Base-by-base conservation (phyloP, 1,140 invertebrate genomes). In the Drosophila obscura region DNA sequence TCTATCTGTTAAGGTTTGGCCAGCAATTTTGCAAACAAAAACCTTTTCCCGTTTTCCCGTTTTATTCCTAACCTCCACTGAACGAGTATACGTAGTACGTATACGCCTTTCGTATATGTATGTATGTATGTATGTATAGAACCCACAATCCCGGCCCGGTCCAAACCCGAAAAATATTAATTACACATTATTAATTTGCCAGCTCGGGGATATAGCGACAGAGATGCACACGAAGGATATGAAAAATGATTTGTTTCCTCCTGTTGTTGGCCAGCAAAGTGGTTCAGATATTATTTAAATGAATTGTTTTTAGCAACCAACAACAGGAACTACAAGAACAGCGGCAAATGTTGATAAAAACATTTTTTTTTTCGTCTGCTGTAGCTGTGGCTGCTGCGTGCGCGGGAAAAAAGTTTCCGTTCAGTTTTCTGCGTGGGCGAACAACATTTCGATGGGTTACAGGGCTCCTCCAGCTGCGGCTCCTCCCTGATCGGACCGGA, bases 101-200 rank as follows among this genome's bases (percentile, higher is more conserved):
- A 16, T 16, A 19, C n/a, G n/a, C n/a, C n/a, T n/a, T n/a, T n/a
- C n/a, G n/a, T 19, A 19, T 19, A 19, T 19, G 2, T 19, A 19
- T 19, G 1, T 28, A 28, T 28, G 26, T 28, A 28, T 7, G 26
- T 4, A 24, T 28, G 26, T 7, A 28, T 28, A 7, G 2, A 39
- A 13, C 52, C 35, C 22, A 50, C 16, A n/a, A 53, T 22, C 26
- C 49, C 39, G 22, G 11, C 8, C 51, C 44, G 39, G n/a, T n/a
- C n/a, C n/a, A n/a, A 13, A 39, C 24, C 35, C 35, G 26, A 59
- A 53, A 85, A 87, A 85, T 85, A 85, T 85, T 85, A 85, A 85
- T 85, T 85, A 81, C 82, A 75, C 69, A 87, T 85, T 85, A 85
- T 85, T 85, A 87, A 85, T 85, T 85, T 85, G 64, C 80, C 72